These are phyloP conservation scores for Orcinus orca DNA, from an alignment of 2,113 vertebrate species.

Conservation along the genomic window DNA sequence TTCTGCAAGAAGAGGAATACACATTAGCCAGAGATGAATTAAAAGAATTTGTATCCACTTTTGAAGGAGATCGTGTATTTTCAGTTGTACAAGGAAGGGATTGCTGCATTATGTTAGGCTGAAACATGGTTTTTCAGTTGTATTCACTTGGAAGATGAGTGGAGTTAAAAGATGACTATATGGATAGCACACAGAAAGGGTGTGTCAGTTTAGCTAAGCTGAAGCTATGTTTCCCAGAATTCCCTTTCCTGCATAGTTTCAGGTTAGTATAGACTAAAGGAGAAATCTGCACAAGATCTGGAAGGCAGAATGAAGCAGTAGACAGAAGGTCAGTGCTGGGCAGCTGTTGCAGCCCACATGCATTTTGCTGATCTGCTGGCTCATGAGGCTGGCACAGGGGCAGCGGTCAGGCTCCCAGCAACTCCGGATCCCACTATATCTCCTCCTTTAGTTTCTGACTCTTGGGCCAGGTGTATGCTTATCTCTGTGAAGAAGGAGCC, in stretches of 20 bases:
- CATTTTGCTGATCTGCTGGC: neutral
- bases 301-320: neutral
- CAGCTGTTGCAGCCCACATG: too few relatives aligned
- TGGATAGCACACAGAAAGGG: neutral
- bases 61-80: neutral
- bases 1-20: neutral
- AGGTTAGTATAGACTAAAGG: neutral
- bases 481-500: neutral
- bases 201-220: neutral
- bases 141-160: neutral
- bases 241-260: neutral
- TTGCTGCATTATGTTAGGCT: neutral
- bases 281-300: neutral
- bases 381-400: neutral
- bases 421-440: neutral
- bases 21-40: neutral
- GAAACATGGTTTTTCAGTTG: neutral
- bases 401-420: neutral
- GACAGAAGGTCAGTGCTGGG: neutral
- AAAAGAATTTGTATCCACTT: neutral
- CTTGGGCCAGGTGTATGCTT: neutral
- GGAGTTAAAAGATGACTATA: neutral
- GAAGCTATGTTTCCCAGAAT: neutral
- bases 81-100: neutral
- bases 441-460: neutral